Evolutionary conservation across 2,888 invertebrate genomes (phyloP).

Genomic region (Noctua comes): DNA sequence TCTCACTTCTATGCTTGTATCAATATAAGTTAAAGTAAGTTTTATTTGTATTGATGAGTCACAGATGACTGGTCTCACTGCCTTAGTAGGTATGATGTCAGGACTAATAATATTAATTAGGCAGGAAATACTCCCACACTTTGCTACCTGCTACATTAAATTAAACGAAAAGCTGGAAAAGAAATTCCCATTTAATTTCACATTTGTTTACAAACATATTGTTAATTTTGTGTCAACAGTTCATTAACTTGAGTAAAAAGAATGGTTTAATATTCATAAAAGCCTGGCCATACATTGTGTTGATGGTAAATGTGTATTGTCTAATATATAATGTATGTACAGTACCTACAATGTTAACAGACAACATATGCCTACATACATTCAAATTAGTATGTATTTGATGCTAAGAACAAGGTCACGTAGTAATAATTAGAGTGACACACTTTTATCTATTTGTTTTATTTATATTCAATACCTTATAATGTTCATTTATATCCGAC

Average conservation of each 20-base stretch:
- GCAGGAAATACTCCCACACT: slow-evolving; percentile 4
- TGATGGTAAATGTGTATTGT: not conserved
- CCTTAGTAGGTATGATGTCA: slow-evolving; percentile 44
- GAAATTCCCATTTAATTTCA: not conserved
- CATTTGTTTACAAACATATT: slow-evolving; percentile 18
- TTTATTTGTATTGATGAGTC: slow-evolving; percentile 41
- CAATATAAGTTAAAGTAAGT: not conserved
- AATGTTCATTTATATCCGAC: not conserved
- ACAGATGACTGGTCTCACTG: slow-evolving; percentile 32
- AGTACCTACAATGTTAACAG: slow-evolving; percentile 5
- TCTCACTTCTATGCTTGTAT: not conserved
- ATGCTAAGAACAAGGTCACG: slow-evolving; percentile 16
- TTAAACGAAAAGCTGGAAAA: not conserved
- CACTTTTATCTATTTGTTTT: not conserved
- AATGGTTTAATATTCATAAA: slow-evolving; percentile 30
- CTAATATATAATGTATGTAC: not conserved
- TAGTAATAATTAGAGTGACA: not conserved
- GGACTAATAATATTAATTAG: not conserved
- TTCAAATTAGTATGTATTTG: slow-evolving; percentile 5
- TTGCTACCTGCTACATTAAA: not conserved
- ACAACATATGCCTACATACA: slow-evolving; percentile 3
- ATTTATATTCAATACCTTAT: not conserved
- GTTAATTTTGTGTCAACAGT: slow-evolving; percentile 20
- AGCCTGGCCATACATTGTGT: not conserved
- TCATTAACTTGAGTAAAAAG: slow-evolving; percentile 13